Evolutionary conservation across 2,797 vertebrate genomes (phyloP), one percentile per base, ranked within the genome.

Genomic region (Takifugu rubripes): DNA sequence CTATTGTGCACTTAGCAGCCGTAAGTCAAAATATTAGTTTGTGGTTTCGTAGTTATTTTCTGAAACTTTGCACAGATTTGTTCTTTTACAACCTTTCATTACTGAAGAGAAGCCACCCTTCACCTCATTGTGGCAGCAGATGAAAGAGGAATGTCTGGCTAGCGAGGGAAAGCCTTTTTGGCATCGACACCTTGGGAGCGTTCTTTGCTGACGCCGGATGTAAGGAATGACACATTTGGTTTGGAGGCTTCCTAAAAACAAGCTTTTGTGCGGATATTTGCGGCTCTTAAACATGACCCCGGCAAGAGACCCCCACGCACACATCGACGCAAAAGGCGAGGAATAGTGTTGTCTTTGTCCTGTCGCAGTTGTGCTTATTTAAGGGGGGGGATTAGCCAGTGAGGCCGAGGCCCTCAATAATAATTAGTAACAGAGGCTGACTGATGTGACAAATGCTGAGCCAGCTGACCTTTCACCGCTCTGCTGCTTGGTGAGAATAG

Each of bases 401-500:
- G 70, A 6, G 66, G 75, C 53, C 27, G 31, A 64, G 74, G 75
- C 75, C 73, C 78, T 84, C 79, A 75, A 81, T 86, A 82, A 84
- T 87, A 84, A 88, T 86, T 88, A 86, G 78, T 77, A 85, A 74
- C 73, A 85, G 78, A 86, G 79, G 75, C 75, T 78, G 87, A 83
- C 75, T 76, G 83, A 87, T 84, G 72, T 60, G 68, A 66, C 56
- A 83, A 88, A 87, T 62, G 63, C 54, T 54, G 60, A 72, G 85
- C 89, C 89, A 84, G 68, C 51, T 70, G 68, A 81, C 77, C 83
- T 79, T 75, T 84, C 49, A 83, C 83, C 83, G 81, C 49, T 14
- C 55, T 51, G 61, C 66, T 73, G 71, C 74, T 78, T 64, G 45
- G 59, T 6, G 12, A 67, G 63, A 75, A 56, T 57, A 71, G 61